phyloP scores from a whole-genome alignment of 2,797 vertebrate genomes.

The Craterocephalus amniculus region DNA sequence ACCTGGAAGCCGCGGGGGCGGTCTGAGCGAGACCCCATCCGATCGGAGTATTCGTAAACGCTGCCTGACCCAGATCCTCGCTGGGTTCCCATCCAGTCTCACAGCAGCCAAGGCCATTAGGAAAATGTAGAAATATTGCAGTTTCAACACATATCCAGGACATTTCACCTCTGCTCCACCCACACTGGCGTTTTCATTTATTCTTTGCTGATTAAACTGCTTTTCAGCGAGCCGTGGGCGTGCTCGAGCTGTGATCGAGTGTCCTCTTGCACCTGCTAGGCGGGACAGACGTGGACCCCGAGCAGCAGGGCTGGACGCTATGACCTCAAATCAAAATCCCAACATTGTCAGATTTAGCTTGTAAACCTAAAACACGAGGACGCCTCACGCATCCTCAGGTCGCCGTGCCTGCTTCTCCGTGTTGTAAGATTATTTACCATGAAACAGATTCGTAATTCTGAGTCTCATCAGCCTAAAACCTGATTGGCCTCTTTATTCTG shows the following conservation, averaged over 20 bases:
- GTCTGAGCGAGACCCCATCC: background rate
- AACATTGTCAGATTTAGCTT: background rate
- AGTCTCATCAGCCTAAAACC: background rate
- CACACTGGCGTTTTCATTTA: slow-evolving; percentile 33
- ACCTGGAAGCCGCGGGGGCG: background rate
- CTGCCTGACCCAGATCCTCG: slow-evolving; percentile 30
- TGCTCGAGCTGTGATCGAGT: background rate
- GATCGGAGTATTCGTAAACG: slow-evolving; percentile 26
- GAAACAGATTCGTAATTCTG: background rate
- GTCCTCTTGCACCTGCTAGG: slow-evolving; percentile 7
- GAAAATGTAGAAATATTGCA: slow-evolving; percentile 8
- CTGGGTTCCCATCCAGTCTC: slow-evolving; percentile 25
- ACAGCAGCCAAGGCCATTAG: slow-evolving; percentile 12
- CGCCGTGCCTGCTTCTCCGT: background rate
- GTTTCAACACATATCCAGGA: slow-evolving; percentile 15
- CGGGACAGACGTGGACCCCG: background rate
- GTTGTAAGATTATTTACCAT: background rate
- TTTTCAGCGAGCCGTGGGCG: slow-evolving; percentile 21
- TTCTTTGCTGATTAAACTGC: slow-evolving; percentile 29
- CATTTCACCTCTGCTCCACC: slow-evolving; percentile 26
- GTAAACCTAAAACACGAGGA: background rate
- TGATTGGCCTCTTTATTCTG: background rate
- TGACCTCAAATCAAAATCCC: slow-evolving; percentile 6
- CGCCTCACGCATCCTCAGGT: background rate
- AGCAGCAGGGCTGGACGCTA: background rate